These are phyloP conservation scores for Tetramorium parvispinum DNA, from an alignment of 1,140 invertebrate genomes.

Conservation along the genomic window DNA sequence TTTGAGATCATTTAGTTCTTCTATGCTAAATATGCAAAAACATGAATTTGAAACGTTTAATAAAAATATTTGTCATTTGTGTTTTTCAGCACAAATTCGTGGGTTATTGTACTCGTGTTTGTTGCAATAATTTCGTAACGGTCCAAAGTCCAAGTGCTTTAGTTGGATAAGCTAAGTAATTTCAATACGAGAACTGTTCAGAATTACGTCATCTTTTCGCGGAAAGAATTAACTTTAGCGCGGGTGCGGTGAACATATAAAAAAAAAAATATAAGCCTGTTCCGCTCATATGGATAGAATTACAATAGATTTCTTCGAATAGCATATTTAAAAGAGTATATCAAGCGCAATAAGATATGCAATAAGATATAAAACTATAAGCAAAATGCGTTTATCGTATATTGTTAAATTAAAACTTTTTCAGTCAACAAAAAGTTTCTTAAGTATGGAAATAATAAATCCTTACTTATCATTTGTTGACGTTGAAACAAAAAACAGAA, in stretches of 20 bases:
- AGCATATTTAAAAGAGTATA: neutral
- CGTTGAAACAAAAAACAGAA: neutral
- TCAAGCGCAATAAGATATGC: neutral
- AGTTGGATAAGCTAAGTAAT: neutral
- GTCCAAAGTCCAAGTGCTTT: conserved; percentile 28
- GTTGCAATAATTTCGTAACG: neutral
- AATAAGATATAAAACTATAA: neutral
- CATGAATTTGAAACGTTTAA: neutral
- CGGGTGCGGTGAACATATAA: neutral
- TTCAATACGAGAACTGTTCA: conserved; percentile 5
- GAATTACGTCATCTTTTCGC: conserved; percentile 36
- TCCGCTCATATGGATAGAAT: neutral
- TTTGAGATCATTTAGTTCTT: neutral
- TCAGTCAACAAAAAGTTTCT: neutral
- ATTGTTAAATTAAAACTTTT: neutral
- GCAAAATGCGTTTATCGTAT: neutral
- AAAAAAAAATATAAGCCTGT: neutral
- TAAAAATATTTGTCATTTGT: neutral
- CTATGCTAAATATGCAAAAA: no score
- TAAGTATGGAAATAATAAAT: neutral
- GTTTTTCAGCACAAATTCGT: neutral
- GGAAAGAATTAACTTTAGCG: conserved; percentile 39
- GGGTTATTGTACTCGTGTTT: conserved; percentile 10
- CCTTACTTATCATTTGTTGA: neutral
- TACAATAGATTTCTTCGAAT: neutral